phyloP scores from a whole-genome alignment of 2,888 invertebrate genomes.

The Polydrusus pterygomalis region DNA sequence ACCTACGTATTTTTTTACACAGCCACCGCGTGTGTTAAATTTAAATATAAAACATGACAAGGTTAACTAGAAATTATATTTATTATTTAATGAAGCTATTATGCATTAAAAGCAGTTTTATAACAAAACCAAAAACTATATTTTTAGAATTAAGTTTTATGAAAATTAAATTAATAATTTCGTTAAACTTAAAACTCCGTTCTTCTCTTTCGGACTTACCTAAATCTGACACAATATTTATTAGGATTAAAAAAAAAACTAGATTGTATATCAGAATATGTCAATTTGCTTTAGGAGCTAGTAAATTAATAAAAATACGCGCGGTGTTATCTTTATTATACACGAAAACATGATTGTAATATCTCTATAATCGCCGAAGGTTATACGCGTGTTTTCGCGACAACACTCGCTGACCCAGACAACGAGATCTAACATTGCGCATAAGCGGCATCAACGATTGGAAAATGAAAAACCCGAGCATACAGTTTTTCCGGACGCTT shows the following conservation, averaged over 20 bases:
- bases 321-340: background rate
- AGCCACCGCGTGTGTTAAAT: background rate
- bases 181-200: background rate
- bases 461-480: constrained; percentile 43
- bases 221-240: background rate
- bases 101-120: background rate
- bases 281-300: background rate
- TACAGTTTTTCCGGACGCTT: constrained; percentile 44
- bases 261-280: background rate
- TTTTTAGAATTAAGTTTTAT: too few relatives aligned
- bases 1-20: background rate
- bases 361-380: constrained; percentile 33
- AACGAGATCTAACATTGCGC: constrained; percentile 1
- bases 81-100: background rate
- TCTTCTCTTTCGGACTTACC: background rate
- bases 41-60: background rate
- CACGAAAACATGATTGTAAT: constrained; percentile 2
- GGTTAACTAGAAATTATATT: background rate
- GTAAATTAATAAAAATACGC: background rate
- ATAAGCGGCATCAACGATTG: constrained; percentile 43
- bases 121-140: too few relatives aligned
- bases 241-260: background rate
- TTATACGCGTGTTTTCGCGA: constrained; percentile 32
- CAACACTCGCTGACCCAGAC: background rate
- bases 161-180: too few relatives aligned